A percentile compares a stretch with the other conserved stretches of the same genome.
Conservation (phyloP, 2,888 invertebrate species). For the Polyommatus icarus region DNA sequence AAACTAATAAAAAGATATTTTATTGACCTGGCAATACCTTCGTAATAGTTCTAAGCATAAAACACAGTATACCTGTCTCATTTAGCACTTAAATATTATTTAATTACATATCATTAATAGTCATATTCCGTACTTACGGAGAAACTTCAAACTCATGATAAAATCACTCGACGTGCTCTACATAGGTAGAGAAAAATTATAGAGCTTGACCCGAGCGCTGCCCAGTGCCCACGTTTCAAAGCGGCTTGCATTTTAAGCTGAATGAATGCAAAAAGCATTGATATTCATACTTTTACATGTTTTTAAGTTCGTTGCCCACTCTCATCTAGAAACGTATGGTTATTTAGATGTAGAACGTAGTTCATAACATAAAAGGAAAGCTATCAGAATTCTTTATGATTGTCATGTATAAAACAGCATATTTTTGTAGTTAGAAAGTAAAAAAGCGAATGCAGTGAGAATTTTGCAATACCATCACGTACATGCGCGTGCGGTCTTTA, state of each 20-base stretch:
- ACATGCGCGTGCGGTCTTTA: too few relatives aligned
- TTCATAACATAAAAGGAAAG: background rate
- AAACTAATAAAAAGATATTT: too few relatives aligned
- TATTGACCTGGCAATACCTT: too few relatives aligned
- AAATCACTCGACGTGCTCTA: conserved; percentile 8
- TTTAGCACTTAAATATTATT: too few relatives aligned
- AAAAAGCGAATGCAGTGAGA: background rate
- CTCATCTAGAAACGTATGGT: background rate
- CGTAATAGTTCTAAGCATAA: too few relatives aligned
- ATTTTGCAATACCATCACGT: conserved; percentile 32
- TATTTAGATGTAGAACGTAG: background rate
- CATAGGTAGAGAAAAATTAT: background rate
- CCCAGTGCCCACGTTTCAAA: background rate
- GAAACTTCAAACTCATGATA: background rate
- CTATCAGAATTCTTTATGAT: background rate
- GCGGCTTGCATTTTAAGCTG: background rate
- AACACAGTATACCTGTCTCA: too few relatives aligned
- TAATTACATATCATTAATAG: too few relatives aligned
- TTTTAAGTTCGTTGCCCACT: background rate
- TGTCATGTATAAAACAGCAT: background rate
- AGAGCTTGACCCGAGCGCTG: conserved; percentile 8
- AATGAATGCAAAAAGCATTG: conserved; percentile 11
- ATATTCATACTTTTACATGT: background rate
- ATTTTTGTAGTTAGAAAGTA: background rate
- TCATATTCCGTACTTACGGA: background rate